Conservation (phyloP, 1,140 invertebrate genomes). For the Heterodera schachtii region DNA sequence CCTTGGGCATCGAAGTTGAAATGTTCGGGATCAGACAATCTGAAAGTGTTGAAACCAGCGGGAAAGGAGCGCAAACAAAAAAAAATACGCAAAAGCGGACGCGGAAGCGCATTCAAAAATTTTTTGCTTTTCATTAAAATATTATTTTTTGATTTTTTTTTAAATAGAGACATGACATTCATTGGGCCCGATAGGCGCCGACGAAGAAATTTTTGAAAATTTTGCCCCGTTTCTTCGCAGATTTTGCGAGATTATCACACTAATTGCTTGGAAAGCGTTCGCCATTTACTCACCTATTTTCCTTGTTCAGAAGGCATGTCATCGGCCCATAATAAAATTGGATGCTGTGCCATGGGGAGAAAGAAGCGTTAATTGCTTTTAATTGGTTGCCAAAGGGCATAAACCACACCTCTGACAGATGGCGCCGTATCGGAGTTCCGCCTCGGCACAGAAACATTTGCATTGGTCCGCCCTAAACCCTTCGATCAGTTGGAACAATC, state of each 20-base stretch:
- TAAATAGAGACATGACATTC: too few species aligned
- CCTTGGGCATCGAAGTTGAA: constrained; percentile 53
- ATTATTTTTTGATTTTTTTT: too few species aligned
- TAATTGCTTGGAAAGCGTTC: too few species aligned
- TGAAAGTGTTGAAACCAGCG: constrained; percentile 1
- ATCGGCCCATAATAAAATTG: constrained; percentile 61
- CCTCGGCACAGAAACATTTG: constrained; percentile 60
- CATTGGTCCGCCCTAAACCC: constrained; percentile 48
- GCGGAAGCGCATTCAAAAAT: too few species aligned
- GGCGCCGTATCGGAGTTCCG: constrained; percentile 57
- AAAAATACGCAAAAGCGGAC: neutral
- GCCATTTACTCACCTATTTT: constrained; percentile 49
- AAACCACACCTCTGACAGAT: constrained; percentile 48
- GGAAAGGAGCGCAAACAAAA: too few species aligned
- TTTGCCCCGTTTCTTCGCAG: too few species aligned
- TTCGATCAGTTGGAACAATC: too few species aligned
- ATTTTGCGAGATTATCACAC: too few species aligned
- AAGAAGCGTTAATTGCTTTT: neutral
- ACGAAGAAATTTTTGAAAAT: too few species aligned
- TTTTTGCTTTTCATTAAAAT: too few species aligned
- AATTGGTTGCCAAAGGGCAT: constrained; percentile 2
- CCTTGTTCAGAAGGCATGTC: constrained; percentile 61
- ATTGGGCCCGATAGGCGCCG: too few species aligned
- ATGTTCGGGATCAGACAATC: constrained; percentile 56
- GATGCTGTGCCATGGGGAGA: constrained; percentile 12